These are phyloP conservation scores for Heptranchias perlo DNA, from an alignment of 2,113 vertebrate genomes.

Conservation along the genomic window DNA sequence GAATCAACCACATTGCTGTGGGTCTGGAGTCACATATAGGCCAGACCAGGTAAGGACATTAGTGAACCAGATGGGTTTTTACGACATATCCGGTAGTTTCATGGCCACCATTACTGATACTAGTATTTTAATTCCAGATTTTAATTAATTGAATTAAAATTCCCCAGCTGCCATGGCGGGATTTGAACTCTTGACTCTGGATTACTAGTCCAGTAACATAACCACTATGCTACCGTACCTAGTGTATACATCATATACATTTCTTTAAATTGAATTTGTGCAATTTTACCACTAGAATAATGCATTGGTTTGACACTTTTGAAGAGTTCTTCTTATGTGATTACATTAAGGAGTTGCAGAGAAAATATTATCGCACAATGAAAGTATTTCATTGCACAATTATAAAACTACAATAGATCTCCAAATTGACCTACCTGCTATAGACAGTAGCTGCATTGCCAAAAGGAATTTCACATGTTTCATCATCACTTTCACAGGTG, in stretches of 20 bases:
- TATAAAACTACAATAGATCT: not conserved
- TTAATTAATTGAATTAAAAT: too few relatives aligned
- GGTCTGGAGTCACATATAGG: too few relatives aligned
- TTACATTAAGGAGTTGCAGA: not conserved
- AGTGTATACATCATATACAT: not conserved
- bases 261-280: not conserved
- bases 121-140: too few relatives aligned
- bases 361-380: not conserved
- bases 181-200: too few relatives aligned
- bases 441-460: slow-evolving; percentile 4
- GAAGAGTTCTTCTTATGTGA: not conserved
- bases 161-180: too few relatives aligned
- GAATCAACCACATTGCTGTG: too few relatives aligned
- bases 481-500: slow-evolving; percentile 26
- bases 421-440: slow-evolving; percentile 21
- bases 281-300: not conserved
- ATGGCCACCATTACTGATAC: too few relatives aligned
- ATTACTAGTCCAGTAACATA: too few relatives aligned
- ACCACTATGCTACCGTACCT: too few relatives aligned
- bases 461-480: slow-evolving; percentile 34
- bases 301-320: not conserved
- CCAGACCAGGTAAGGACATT: too few relatives aligned
- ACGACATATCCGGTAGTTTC: too few relatives aligned
- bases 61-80: too few relatives aligned
- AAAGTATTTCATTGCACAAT: not conserved